These are phyloP conservation scores for Pimephales promelas DNA, from an alignment of 2,113 vertebrate genomes.

Conservation along the genomic window DNA sequence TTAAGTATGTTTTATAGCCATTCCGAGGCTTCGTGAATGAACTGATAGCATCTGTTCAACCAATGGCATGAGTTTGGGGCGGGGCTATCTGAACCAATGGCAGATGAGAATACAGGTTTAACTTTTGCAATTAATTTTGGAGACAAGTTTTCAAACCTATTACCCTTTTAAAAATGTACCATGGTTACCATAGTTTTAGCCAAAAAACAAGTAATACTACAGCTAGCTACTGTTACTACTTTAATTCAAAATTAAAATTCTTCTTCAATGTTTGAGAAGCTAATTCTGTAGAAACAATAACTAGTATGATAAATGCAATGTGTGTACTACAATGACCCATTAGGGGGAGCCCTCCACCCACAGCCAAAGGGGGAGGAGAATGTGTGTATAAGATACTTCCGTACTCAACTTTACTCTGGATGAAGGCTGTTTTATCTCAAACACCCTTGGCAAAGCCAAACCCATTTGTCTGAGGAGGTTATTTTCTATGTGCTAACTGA, in stretches of 20 bases:
- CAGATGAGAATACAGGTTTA: background rate
- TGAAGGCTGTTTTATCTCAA: slow-evolving; percentile 18
- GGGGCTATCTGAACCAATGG: background rate
- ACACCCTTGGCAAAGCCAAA: slow-evolving; percentile 1
- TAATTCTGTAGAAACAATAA: background rate
- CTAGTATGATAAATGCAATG: background rate
- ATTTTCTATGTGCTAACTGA: background rate
- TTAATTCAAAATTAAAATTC: no score
- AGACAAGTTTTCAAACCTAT: no score
- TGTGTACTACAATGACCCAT: background rate
- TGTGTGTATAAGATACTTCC: background rate
- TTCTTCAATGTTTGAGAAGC: background rate
- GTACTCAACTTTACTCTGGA: background rate
- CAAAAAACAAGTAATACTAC: background rate
- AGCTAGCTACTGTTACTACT: background rate
- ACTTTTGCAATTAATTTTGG: background rate
- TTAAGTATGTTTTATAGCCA: background rate
- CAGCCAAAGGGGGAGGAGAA: background rate
- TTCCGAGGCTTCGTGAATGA: background rate
- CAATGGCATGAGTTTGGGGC: no score
- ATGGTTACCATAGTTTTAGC: background rate
- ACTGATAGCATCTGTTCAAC: background rate
- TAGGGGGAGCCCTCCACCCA: slow-evolving; percentile 14
- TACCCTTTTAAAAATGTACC: background rate
- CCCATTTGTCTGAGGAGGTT: background rate